A percentile compares a stretch with the other conserved stretches of the same genome.
These are phyloP conservation scores for Acanthisitta chloris DNA, from an alignment of 2,113 vertebrate species.

Conservation along the genomic window DNA sequence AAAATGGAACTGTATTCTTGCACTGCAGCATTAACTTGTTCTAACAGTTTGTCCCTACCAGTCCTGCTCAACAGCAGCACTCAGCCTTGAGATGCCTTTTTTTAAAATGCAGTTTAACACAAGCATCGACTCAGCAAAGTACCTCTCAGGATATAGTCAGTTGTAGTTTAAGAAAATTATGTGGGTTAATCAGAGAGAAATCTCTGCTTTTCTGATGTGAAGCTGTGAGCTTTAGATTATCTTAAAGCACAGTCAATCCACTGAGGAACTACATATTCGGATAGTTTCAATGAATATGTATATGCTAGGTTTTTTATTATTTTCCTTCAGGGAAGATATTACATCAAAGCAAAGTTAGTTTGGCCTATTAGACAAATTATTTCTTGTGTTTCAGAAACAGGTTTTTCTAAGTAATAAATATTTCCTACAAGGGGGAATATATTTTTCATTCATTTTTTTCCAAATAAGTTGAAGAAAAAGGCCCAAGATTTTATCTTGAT, in stretches of 20 bases:
- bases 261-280: neutral
- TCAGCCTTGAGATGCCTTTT: neutral
- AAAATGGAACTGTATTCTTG: neutral
- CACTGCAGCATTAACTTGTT: neutral
- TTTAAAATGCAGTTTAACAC: neutral
- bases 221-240: neutral
- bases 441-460: neutral
- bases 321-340: constrained; percentile 17
- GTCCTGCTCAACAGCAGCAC: neutral
- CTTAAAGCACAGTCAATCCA: constrained; percentile 6
- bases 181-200: constrained; percentile 6
- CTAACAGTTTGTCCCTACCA: neutral
- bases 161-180: neutral
- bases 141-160: neutral
- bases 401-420: neutral
- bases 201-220: neutral
- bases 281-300: constrained; percentile 15
- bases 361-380: neutral
- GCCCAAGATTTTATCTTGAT: neutral
- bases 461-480: neutral
- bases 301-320: neutral
- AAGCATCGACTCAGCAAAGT: neutral
- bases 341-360: constrained; percentile 31
- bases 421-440: neutral
- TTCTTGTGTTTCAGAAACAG: neutral